A percentile compares a stretch with the other conserved stretches of the same genome.
phyloP scores from a whole-genome alignment of 2,888 invertebrate species.

The Amaurobius ferox region DNA sequence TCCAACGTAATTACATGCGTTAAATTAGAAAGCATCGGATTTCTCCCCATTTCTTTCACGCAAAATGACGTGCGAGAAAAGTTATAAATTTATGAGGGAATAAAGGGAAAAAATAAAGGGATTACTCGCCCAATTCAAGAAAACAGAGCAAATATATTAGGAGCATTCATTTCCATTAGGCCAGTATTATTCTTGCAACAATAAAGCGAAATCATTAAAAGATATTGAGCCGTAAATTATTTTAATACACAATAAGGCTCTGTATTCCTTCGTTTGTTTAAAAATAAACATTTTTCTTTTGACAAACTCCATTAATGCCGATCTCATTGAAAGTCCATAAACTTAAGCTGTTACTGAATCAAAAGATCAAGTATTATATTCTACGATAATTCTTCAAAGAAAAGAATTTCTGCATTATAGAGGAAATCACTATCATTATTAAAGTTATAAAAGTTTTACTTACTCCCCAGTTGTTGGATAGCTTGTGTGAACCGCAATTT shows the following conservation, averaged over 20 bases:
- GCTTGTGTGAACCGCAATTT: too few species aligned
- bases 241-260: neutral
- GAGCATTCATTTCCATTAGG: slow-evolving; percentile 8
- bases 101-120: neutral
- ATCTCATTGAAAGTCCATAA: neutral
- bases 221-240: slow-evolving; percentile 5
- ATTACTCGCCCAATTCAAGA: neutral
- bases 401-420: too few species aligned
- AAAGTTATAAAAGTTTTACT: too few species aligned
- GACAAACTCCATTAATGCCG: neutral
- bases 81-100: neutral
- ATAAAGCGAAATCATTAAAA: slow-evolving; percentile 5
- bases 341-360: neutral
- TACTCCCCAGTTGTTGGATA: too few species aligned
- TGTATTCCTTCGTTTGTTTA: neutral
- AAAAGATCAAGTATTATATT: too few species aligned
- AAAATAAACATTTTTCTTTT: neutral
- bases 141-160: neutral
- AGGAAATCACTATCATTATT: too few species aligned
- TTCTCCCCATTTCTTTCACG: neutral
- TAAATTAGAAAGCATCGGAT: neutral
- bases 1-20: neutral
- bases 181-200: neutral
- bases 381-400: too few species aligned
- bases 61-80: neutral